A percentile compares a stretch with the other conserved stretches of the same genome.
Evolutionary conservation across 1,140 invertebrate species (phyloP).

Genomic region (Carcinoscorpius rotundicauda): DNA sequence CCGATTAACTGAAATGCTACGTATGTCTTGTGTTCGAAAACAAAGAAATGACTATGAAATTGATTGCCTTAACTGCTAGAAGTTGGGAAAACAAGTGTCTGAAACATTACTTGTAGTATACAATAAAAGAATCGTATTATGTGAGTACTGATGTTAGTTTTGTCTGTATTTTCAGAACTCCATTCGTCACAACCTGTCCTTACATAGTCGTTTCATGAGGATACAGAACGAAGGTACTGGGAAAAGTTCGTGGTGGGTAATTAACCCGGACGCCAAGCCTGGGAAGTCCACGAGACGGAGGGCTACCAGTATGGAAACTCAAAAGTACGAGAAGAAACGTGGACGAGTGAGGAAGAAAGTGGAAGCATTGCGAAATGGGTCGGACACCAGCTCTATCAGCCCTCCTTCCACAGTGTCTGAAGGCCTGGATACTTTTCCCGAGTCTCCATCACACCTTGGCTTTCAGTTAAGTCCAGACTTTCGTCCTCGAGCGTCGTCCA

Average conservation of each 20-base stretch:
- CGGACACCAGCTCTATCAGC: conserved; percentile 47
- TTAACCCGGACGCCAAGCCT: conserved; percentile 95
- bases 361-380: conserved; percentile 47
- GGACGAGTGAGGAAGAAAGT: conserved; percentile 86
- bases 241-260: conserved; percentile 99
- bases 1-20: too few species aligned
- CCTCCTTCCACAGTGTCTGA: conserved; percentile 81
- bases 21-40: too few species aligned
- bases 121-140: too few species aligned
- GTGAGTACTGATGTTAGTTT: conserved; percentile 2
- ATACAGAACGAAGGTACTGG: conserved; percentile 99
- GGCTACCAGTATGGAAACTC: conserved; percentile 87
- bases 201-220: conserved; percentile 98
- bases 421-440: conserved; percentile 74
- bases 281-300: conserved; percentile 84
- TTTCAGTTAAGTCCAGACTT: conserved; percentile 48
- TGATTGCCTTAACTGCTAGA: too few species aligned
- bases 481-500: conserved; percentile 80
- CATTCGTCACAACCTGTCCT: conserved; percentile 95
- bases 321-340: conserved; percentile 82
- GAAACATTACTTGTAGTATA: too few species aligned
- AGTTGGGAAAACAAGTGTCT: too few species aligned
- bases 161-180: conserved; percentile 77
- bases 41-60: too few species aligned
- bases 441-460: conserved; percentile 46